Conservation (phyloP, 2,113 vertebrate genomes). For the Ameiurus melas region DNA sequence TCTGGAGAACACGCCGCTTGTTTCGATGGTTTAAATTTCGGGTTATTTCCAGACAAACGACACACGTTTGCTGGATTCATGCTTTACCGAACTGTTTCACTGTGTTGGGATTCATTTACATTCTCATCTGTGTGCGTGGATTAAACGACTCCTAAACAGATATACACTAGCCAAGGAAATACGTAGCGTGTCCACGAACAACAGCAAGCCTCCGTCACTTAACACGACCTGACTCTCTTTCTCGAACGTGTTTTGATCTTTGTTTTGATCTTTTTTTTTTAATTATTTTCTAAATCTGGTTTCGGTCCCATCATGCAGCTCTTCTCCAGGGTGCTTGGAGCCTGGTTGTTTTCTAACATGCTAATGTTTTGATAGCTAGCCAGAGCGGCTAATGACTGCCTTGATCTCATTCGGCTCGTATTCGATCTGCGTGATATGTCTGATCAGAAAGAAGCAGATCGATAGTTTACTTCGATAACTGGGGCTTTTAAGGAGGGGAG, state of each 20-base stretch:
- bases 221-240: neutral
- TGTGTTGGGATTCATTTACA: neutral
- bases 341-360: neutral
- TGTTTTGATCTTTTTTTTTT: neutral
- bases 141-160: neutral
- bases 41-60: neutral
- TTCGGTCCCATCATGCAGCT: neutral
- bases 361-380: slow-evolving; percentile 16
- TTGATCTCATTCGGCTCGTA: neutral
- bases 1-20: neutral
- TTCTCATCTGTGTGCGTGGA: neutral
- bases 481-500: too few relatives aligned
- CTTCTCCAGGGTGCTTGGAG: neutral
- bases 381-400: neutral
- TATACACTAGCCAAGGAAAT: neutral
- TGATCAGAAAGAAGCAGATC: neutral
- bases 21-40: neutral
- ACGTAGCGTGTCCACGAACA: neutral
- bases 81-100: neutral
- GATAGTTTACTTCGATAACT: neutral
- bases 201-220: neutral
- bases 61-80: neutral
- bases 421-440: neutral
- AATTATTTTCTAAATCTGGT: too few relatives aligned
- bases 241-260: neutral